Percentiles rank a stretch among this genome's conserved stretches.
Conservation (phyloP, 2,888 invertebrate genomes). For the Morpho helenor region DNA sequence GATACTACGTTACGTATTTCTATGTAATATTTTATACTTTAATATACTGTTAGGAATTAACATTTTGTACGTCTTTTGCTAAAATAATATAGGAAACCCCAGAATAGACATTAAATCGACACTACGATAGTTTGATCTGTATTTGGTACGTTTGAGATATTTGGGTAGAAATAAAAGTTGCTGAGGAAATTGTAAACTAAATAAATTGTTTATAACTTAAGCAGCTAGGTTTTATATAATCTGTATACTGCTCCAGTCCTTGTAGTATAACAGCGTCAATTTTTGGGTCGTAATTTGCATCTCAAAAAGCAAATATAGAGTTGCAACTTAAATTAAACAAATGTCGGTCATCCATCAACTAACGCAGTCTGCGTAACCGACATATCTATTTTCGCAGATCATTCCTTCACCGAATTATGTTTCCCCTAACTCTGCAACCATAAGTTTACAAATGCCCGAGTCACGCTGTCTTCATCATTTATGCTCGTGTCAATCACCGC, state of each 20-base stretch:
- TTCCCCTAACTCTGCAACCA: conserved; percentile 45
- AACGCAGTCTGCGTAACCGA: conserved; percentile 59
- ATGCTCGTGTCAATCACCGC: conserved; percentile 28
- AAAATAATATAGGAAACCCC: no score
- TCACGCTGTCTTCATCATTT: conserved; percentile 42
- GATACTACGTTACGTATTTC: conserved; percentile 33
- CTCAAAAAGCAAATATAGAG: conserved; percentile 14
- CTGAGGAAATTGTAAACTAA: no score
- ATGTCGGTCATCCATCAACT: conserved; percentile 68
- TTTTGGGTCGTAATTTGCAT: neutral
- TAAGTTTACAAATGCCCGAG: conserved; percentile 28
- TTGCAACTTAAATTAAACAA: conserved; percentile 38
- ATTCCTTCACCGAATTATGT: conserved; percentile 65
- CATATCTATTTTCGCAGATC: conserved; percentile 73
- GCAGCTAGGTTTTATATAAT: no score
- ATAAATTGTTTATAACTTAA: no score
- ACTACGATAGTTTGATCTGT: no score
- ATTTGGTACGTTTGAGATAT: no score
- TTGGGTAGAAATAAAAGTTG: no score
- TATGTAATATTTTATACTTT: neutral
- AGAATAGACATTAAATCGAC: no score
- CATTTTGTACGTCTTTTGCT: neutral
- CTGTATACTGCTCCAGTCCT: no score
- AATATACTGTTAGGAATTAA: neutral
- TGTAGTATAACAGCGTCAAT: no score